Conservation (phyloP, 2,888 invertebrate genomes). For the Gortyna flavago region DNA sequence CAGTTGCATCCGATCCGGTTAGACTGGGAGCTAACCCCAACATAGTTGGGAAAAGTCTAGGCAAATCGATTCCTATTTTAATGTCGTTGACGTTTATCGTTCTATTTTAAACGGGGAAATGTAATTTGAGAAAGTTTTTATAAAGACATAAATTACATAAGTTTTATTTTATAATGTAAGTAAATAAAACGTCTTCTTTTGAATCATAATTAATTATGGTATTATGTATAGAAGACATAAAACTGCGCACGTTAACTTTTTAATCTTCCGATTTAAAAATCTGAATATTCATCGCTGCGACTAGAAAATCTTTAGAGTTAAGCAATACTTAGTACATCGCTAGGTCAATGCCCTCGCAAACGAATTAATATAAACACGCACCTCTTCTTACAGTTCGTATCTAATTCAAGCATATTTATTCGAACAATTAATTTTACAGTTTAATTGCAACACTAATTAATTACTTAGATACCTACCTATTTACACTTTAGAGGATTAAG, state of each 20-base stretch:
- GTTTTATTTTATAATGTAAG: conserved; percentile 1
- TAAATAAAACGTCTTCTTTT: conserved; percentile 22
- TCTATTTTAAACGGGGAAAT: conserved; percentile 9
- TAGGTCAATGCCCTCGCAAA: conserved; percentile 49
- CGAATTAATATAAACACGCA: conserved; percentile 27
- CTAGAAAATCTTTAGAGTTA: conserved; percentile 42
- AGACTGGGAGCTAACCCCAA: no score
- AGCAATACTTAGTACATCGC: conserved; percentile 25
- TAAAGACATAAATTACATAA: conserved; percentile 32
- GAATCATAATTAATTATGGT: conserved; percentile 31
- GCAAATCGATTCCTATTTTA: neutral
- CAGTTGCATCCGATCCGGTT: neutral
- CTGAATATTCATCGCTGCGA: conserved; percentile 54
- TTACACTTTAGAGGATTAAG: neutral
- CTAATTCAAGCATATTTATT: conserved; percentile 29
- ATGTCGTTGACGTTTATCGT: neutral
- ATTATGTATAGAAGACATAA: conserved; percentile 6
- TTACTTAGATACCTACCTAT: neutral
- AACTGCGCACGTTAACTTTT: conserved; percentile 22
- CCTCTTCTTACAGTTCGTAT: conserved; percentile 7
- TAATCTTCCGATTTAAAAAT: conserved; percentile 25
- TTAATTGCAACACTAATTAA: conserved; percentile 15
- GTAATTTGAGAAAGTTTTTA: conserved; percentile 40
- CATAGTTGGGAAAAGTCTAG: neutral
- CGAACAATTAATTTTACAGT: conserved; percentile 42